A percentile compares a stretch with the other conserved stretches of the same genome.
phyloP scores from a whole-genome alignment of 2,113 vertebrate genomes.

The Strix aluco region DNA sequence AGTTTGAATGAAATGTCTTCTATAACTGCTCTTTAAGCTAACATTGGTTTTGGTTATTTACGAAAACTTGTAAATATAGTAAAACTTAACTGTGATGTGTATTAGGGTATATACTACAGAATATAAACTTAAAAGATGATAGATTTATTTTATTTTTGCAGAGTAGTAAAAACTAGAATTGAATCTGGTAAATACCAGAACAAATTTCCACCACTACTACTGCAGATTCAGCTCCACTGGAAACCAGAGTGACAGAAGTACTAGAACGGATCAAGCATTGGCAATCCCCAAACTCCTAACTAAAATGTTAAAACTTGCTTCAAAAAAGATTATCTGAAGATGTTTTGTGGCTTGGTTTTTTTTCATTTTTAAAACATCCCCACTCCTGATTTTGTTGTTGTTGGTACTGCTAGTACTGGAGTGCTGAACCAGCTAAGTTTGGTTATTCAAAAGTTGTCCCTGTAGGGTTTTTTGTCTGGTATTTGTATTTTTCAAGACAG shows the following conservation, averaged over 20 bases:
- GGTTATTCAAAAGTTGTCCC: neutral
- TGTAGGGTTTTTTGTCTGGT: neutral
- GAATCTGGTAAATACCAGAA: neutral
- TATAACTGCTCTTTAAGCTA: neutral
- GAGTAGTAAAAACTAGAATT: neutral
- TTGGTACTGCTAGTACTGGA: neutral
- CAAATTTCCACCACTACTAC: neutral
- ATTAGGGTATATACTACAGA: neutral
- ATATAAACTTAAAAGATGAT: neutral
- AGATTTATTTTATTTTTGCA: neutral
- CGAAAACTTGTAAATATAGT: neutral
- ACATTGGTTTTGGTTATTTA: neutral
- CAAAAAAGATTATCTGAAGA: neutral
- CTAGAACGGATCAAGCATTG: neutral
- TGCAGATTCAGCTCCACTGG: neutral
- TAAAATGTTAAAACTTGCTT: neutral
- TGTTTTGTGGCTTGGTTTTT: neutral
- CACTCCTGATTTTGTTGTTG: neutral
- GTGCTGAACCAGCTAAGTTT: neutral
- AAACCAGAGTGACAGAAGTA: neutral
- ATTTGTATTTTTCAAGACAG: conserved; percentile 8
- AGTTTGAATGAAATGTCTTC: neutral
- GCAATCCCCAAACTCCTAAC: neutral
- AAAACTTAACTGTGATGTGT: neutral
- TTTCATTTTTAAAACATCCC: neutral